These are phyloP conservation scores for Sander lucioperca DNA, from an alignment of 2,113 vertebrate species.

Conservation along the genomic window DNA sequence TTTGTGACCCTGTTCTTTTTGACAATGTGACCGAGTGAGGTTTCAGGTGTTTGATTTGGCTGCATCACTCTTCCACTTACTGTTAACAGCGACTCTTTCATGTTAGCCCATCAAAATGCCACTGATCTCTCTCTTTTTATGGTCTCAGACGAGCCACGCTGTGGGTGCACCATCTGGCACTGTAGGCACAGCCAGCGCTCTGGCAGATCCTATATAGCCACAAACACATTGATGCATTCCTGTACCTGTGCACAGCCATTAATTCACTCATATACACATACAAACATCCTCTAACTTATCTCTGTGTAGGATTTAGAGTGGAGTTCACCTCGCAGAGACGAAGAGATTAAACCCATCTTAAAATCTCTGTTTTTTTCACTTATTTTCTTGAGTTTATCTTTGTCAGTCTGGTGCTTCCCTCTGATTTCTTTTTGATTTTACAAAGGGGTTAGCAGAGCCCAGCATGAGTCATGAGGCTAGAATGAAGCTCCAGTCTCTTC, in stretches of 20 bases:
- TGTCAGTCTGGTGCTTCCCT: slow-evolving; percentile 9
- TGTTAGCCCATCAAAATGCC: slow-evolving; percentile 63
- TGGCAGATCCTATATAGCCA: slow-evolving; percentile 43
- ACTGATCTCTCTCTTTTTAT: slow-evolving; percentile 57
- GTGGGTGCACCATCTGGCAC: slow-evolving; percentile 73
- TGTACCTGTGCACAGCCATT: slow-evolving; percentile 7
- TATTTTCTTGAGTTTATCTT: slow-evolving; percentile 10
- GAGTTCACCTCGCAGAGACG: neutral
- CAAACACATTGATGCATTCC: slow-evolving; percentile 10
- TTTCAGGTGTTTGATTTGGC: slow-evolving; percentile 34
- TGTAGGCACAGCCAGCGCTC: slow-evolving; percentile 56
- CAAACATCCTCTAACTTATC: neutral
- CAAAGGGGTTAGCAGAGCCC: neutral
- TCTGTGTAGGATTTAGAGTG: neutral
- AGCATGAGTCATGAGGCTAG: slow-evolving; percentile 46
- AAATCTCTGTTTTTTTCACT: slow-evolving; percentile 6
- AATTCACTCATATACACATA: neutral
- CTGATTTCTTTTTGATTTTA: slow-evolving; percentile 28
- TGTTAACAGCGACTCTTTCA: slow-evolving; percentile 29
- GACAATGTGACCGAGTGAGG: slow-evolving; percentile 21
- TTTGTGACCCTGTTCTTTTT: slow-evolving; percentile 23
- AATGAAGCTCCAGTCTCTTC: slow-evolving; percentile 49
- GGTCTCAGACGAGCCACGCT: slow-evolving; percentile 60
- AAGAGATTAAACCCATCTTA: neutral
- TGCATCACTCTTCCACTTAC: slow-evolving; percentile 26